Conservation (phyloP, 2,113 vertebrate genomes). For the Carassius carassius region DNA sequence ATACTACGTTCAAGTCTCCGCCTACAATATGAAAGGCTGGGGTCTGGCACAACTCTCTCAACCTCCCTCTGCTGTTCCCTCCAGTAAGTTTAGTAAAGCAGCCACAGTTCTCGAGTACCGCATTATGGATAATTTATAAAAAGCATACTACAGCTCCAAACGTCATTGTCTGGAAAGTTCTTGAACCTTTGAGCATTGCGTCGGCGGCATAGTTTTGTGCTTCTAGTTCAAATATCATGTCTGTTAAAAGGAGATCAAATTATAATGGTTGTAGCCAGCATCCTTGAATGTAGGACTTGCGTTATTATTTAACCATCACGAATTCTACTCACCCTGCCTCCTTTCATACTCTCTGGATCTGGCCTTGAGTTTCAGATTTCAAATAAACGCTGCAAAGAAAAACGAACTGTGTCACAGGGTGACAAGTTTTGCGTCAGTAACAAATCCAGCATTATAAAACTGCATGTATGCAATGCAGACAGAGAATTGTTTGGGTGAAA, state of each 20-base stretch:
- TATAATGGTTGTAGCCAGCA: background rate
- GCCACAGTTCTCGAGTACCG: background rate
- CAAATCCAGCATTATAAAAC: constrained; percentile 1
- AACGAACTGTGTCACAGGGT: constrained; percentile 1
- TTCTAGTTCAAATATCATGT: constrained; percentile 12
- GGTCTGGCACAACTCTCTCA: constrained; percentile 80
- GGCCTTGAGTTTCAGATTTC: constrained; percentile 49
- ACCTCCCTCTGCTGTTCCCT: constrained; percentile 85
- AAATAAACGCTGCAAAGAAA: constrained; percentile 10
- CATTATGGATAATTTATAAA: background rate
- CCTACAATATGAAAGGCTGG: constrained; percentile 98
- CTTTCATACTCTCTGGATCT: constrained; percentile 17
- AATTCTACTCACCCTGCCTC: constrained; percentile 45
- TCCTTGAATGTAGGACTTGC: constrained; percentile 35
- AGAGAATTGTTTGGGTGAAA: background rate
- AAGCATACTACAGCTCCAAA: background rate
- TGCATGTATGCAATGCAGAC: background rate
- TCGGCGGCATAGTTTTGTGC: constrained; percentile 17
- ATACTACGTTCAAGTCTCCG: constrained; percentile 86
- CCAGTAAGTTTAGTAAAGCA: constrained; percentile 80
- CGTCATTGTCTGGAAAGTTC: background rate
- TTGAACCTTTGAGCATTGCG: background rate
- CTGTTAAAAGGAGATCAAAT: background rate
- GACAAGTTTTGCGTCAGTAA: constrained; percentile 17
- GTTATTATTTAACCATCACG: constrained; percentile 60